Base-by-base conservation (phyloP, 1,140 invertebrate genomes). In the Euwallacea similis region DNA sequence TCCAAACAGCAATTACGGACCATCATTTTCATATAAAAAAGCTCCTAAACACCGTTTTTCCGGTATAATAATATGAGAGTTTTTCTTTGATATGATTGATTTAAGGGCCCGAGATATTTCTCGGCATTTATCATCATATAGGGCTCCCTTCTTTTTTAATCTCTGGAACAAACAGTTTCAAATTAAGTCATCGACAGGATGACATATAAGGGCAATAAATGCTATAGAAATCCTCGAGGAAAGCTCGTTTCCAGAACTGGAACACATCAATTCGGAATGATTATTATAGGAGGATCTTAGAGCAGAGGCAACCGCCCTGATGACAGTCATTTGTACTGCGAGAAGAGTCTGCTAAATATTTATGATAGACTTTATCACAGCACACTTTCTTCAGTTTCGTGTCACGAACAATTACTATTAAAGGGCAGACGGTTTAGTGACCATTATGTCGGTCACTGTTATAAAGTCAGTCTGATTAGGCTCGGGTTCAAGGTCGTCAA, bases 111-210 rank as follows among this genome's bases (percentile, higher is more conserved):
- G 21, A 33, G 21, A 33, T 33, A 33, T 33, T 33, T 50, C 46
- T 13, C 9, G 46, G 13, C 46, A 50, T 50, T 50, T 50, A 50
- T 50, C 46, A 50, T 50, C 21, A 33, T 33, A 33, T 33, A 33
- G 1, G 21, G 21, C 21, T 1, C 21, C 21, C 13, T 43, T 43
- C 33, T 54, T 54, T 41, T 54, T 41, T 53, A 42, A 65, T 65
- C 8, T 65, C 63, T 65, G 63, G 63, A 65, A n/a, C 63, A 53
- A 65, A 65, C 46, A 41, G 63, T 65, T 65, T 65, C 47, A 16
- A 65, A 65, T 54, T 54, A 54, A 65, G 65, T 59, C 53, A 16
- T 46, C 42, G 65, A 58, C 53, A 66, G 65, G n/a, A 65, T 43
- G 50, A 65, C 42, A 54, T 65, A 65, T 65, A 56, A 50, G 16